Evolutionary conservation across 2,888 invertebrate genomes (phyloP), one percentile per base, ranked within the genome.

Genomic region (Xylocampa areola): DNA sequence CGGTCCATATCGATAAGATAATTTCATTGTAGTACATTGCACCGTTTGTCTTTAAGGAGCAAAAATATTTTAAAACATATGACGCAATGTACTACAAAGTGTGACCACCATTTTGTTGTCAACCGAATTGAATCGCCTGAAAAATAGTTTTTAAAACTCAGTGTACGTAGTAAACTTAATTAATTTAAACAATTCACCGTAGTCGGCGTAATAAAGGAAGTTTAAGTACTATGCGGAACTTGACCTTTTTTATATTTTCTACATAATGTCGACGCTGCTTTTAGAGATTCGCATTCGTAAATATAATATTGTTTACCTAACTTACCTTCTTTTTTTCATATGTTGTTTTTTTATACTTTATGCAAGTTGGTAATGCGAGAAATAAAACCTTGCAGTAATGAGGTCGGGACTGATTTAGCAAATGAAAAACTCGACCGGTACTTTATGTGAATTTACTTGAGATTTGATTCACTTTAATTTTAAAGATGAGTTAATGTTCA

Each of bases 101-200:
- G n/a, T n/a, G n/a, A n/a, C n/a, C n/a, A n/a, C n/a, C n/a, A n/a
- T n/a, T n/a, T n/a, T n/a, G n/a, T n/a, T n/a, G n/a, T n/a, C n/a
- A n/a, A n/a, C n/a, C n/a, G n/a, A n/a, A n/a, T n/a, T n/a, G n/a
- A n/a, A n/a, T n/a, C n/a, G n/a, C n/a, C n/a, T n/a, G n/a, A n/a
- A n/a, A n/a, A n/a, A n/a, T n/a, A n/a, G n/a, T n/a, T n/a, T n/a
- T n/a, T n/a, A n/a, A n/a, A n/a, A 54, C 43, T 33, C 1, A 36
- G 66, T 73, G 68, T 76, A 80, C 64, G 57, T 70, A 65, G 57
- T 64, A 73, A 75, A 81, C 81, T 82, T 81, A 86, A 81, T 85
- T 87, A 87, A 88, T 87, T 88, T 82, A 85, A 86, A 86, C 85
- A 87, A 85, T 87, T 84, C 84, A 74, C 76, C 58, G 58, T 54